phyloP scores from a whole-genome alignment of 2,797 vertebrate genomes.

The Clarias platycephalus region DNA sequence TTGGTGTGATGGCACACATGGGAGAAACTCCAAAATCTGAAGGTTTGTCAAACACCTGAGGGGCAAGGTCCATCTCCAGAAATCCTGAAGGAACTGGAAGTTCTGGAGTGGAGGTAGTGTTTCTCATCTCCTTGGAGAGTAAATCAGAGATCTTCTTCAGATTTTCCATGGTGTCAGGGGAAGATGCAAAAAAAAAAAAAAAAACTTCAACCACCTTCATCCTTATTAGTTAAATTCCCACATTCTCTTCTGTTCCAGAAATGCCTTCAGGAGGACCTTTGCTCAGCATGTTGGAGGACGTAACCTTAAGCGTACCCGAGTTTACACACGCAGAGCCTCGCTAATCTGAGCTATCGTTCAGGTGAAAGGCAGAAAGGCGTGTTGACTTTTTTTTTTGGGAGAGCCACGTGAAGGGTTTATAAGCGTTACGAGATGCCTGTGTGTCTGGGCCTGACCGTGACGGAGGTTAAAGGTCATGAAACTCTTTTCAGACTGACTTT shows the following conservation, averaged over 20 bases:
- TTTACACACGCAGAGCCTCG: background rate
- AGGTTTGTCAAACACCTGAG: background rate
- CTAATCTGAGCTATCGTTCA: constrained; percentile 39
- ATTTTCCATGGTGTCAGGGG: background rate
- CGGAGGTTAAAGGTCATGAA: constrained; percentile 25
- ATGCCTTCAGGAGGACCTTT: background rate
- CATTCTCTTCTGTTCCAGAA: background rate
- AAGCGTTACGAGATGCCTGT: constrained; percentile 10
- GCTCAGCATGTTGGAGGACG: constrained; percentile 7
- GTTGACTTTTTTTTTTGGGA: constrained; percentile 18
- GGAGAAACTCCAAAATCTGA: background rate
- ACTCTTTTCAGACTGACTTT: constrained; percentile 21
- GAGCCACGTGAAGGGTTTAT: constrained; percentile 20
- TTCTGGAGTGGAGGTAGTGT: background rate
- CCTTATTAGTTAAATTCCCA: background rate
- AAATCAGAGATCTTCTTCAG: background rate
- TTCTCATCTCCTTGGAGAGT: background rate
- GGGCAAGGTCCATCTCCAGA: background rate
- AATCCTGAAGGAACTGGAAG: background rate
- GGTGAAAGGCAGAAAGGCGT: background rate
- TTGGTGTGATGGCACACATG: background rate
- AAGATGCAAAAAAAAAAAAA: background rate
- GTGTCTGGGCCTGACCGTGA: constrained; percentile 29
- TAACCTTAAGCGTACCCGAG: constrained; percentile 5
- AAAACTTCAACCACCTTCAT: background rate